phyloP scores from a whole-genome alignment of 2,888 invertebrate genomes.

The Chalcosyrphus nemorum region DNA sequence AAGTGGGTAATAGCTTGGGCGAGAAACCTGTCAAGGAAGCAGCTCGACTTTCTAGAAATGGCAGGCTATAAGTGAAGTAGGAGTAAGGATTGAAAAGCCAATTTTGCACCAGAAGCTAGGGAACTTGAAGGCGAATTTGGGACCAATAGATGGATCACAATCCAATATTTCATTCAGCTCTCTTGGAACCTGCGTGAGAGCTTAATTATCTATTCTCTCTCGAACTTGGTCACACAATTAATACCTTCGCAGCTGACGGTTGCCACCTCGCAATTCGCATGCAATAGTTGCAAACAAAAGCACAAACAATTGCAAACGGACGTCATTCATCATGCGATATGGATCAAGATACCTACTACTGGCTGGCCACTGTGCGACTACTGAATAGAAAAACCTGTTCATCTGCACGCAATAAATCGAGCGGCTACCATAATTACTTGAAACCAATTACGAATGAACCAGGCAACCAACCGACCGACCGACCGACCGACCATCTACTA shows the following conservation, averaged over 20 bases:
- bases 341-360: constrained; percentile 60
- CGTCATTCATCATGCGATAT: constrained; percentile 71
- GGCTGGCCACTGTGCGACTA: background rate
- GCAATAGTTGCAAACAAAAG: constrained; percentile 13
- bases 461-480: constrained; percentile 20
- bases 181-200: too few species aligned
- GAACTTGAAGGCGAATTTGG: too few species aligned
- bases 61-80: too few species aligned
- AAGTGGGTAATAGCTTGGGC: too few species aligned
- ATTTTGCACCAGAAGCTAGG: too few species aligned
- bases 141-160: too few species aligned
- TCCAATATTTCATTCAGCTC: too few species aligned
- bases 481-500: constrained; percentile 14
- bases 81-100: too few species aligned
- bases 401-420: constrained; percentile 71
- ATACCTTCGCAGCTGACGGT: constrained; percentile 47
- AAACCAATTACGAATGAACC: constrained; percentile 66
- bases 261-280: constrained; percentile 47
- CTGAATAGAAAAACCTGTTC: constrained; percentile 60
- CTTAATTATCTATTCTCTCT: too few species aligned
- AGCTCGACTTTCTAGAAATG: too few species aligned
- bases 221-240: constrained; percentile 49
- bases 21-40: too few species aligned
- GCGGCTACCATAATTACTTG: constrained; percentile 66
- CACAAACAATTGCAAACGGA: constrained; percentile 64